Conservation (phyloP, 2,113 vertebrate species). For the Syngnathoides biaculeatus region DNA sequence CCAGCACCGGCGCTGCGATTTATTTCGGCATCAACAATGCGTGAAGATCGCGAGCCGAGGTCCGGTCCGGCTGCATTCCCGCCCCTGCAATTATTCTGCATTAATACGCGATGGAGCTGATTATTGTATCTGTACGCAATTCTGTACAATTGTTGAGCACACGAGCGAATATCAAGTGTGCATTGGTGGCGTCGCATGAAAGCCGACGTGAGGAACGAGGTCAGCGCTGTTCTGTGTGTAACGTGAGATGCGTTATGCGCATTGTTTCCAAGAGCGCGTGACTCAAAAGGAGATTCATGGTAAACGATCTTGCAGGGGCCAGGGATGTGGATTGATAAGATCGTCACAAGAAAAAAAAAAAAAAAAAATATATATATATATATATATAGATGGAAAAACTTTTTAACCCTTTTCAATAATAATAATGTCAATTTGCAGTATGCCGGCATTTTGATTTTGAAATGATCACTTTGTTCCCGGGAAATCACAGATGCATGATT, state of each 20-base stretch:
- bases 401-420: no score
- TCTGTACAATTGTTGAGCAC: neutral
- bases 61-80: neutral
- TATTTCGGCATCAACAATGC: slow-evolving; percentile 4
- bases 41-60: neutral
- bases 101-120: neutral
- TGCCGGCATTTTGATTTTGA: no score
- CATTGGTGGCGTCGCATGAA: slow-evolving; percentile 17
- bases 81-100: neutral
- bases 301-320: slow-evolving; percentile 2
- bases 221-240: slow-evolving; percentile 34
- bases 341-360: no score
- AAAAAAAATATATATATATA: neutral
- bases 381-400: no score
- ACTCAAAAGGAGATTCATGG: slow-evolving; percentile 8
- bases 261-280: slow-evolving; percentile 2
- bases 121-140: neutral
- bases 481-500: no score
- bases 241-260: slow-evolving; percentile 22
- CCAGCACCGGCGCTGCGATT: neutral
- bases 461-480: no score
- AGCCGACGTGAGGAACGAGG: neutral
- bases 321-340: neutral
- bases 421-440: no score
- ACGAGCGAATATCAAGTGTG: slow-evolving; percentile 29